phyloP scores from a whole-genome alignment of 1,140 invertebrate species.

The Heliconius congener region DNA sequence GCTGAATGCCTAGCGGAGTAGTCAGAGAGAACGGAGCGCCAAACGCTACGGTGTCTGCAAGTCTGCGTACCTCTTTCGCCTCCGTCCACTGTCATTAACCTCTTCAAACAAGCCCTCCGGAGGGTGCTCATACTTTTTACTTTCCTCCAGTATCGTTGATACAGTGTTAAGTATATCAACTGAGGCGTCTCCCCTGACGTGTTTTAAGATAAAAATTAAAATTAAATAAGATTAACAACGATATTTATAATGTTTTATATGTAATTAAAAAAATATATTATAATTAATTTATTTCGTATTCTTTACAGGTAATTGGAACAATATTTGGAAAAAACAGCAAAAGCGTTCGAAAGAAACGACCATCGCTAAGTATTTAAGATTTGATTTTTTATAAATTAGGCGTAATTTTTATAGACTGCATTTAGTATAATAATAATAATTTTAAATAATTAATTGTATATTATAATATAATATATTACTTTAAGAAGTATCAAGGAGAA shows the following conservation, averaged over 20 bases:
- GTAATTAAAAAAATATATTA: not conserved
- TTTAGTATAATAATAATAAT: conserved; percentile 33
- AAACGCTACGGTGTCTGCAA: too few relatives aligned
- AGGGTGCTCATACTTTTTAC: too few relatives aligned
- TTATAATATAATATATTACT: not conserved
- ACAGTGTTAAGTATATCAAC: too few relatives aligned
- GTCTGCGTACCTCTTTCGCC: too few relatives aligned
- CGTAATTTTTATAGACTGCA: conserved; percentile 41
- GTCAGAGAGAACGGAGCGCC: too few relatives aligned
- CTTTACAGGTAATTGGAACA: conserved; percentile 85
- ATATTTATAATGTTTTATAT: too few relatives aligned
- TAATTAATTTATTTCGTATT: conserved; percentile 11
- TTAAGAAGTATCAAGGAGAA: not conserved
- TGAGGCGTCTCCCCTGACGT: too few relatives aligned
- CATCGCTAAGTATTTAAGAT: conserved; percentile 86
- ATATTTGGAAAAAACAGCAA: conserved; percentile 90
- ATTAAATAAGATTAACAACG: too few relatives aligned
- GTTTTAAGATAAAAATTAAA: too few relatives aligned
- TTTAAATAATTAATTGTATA: conserved; percentile 4
- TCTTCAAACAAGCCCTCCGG: too few relatives aligned
- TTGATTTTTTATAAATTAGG: conserved; percentile 40
- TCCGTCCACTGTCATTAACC: not conserved
- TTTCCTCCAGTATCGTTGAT: too few relatives aligned
- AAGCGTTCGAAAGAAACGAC: conserved; percentile 87
- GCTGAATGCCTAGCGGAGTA: too few relatives aligned